Conservation (phyloP, 2,113 vertebrate species). For the Lasiurus cinereus region DNA sequence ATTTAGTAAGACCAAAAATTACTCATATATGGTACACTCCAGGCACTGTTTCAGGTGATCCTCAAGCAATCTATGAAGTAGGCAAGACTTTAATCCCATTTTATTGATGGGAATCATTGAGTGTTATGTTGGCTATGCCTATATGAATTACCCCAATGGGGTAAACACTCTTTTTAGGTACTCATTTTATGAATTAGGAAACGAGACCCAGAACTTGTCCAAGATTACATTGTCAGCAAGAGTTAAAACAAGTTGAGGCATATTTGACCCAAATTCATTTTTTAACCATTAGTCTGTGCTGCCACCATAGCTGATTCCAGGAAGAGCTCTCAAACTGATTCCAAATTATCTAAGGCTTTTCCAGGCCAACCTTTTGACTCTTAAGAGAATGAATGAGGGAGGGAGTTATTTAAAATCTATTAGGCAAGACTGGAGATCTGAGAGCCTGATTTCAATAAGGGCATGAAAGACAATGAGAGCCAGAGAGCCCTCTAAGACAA, state of each 20-base stretch:
- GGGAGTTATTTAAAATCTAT: background rate
- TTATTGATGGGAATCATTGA: background rate
- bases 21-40: background rate
- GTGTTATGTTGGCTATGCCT: too few species aligned
- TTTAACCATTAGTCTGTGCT: background rate
- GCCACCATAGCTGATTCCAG: background rate
- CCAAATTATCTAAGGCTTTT: background rate
- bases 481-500: background rate
- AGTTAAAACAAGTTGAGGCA: background rate
- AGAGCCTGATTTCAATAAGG: conserved; percentile 5
- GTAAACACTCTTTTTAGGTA: background rate
- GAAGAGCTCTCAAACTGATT: background rate
- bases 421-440: background rate
- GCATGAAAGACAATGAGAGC: background rate
- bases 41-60: conserved; percentile 11
- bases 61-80: background rate
- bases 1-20: conserved; percentile 15
- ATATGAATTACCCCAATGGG: background rate
- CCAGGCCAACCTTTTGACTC: background rate
- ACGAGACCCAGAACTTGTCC: background rate
- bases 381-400: background rate
- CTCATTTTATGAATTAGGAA: conserved; percentile 2
- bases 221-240: background rate
- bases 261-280: background rate
- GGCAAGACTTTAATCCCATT: background rate